phyloP scores from a whole-genome alignment of 2,113 vertebrate species.

The Lophotis ruficrista region DNA sequence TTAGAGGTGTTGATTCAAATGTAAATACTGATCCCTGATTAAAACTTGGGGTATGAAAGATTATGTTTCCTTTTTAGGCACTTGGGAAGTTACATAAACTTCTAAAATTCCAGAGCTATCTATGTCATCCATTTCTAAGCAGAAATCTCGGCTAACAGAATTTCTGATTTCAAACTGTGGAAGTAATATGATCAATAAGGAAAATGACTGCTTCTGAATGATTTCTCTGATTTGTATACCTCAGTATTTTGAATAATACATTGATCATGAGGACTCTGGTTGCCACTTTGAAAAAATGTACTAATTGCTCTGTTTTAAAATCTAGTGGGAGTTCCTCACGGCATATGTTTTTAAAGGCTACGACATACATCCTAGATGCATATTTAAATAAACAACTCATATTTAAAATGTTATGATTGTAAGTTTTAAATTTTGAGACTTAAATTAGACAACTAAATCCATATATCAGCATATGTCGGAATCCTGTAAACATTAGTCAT shows the following conservation, averaged over 20 bases:
- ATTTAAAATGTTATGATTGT: neutral
- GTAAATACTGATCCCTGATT: constrained; percentile 16
- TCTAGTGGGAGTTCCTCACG: neutral
- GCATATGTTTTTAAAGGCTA: neutral
- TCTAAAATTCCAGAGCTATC: neutral
- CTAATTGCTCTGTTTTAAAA: neutral
- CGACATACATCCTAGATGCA: neutral
- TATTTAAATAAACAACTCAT: neutral
- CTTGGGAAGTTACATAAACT: neutral
- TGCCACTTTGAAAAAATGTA: neutral
- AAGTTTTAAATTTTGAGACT: neutral
- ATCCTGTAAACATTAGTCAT: neutral
- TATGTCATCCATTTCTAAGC: neutral
- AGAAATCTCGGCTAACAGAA: neutral
- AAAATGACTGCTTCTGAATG: neutral
- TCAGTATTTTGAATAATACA: neutral
- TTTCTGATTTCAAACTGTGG: neutral
- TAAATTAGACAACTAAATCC: neutral
- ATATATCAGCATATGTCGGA: neutral
- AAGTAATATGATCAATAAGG: neutral
- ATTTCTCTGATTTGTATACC: neutral
- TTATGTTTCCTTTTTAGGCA: neutral
- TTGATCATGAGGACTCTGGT: neutral
- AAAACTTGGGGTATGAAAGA: neutral
- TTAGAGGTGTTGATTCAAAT: constrained; percentile 11